Evolutionary conservation across 2,888 invertebrate species (phyloP), one percentile per base, ranked within the genome.

Genomic region (Epinotia brunnichana): DNA sequence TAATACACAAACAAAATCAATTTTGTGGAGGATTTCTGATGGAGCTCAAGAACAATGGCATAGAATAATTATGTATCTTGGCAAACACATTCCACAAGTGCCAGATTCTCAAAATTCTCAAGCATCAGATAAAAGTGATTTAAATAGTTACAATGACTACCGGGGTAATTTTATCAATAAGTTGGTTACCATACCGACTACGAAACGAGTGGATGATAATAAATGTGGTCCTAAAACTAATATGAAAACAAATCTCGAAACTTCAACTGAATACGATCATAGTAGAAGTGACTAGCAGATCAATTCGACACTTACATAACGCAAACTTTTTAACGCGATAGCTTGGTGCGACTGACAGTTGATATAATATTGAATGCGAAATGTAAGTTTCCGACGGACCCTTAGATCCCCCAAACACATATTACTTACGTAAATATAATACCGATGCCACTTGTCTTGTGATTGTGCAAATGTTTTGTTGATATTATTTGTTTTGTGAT

Each of bases 11-110:
- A 56, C 13, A 7, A n/a, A 66, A 66, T 56, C 54, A 3, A n/a
- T 66, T 56, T 66, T 54, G 66, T 41, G 54, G 54, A 24, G 66
- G 41, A 41, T 66, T 56, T 39, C n/a, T 66, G 39, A 66, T 11
- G 21, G 21, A 13, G n/a, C n/a, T 41, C 21, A n/a, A 21, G 39
- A 66, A 39, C 54, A 66, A n/a, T 66, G 66, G 66, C 41, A 41
- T 24, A 66, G 24, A 21, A 21, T 66, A 9, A n/a, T 66, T 19
- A 4, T 41, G 15, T 56, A 66, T 21, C 5, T 39, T 21, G 15
- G 24, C 21, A 56, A 21, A 66, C 21, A 15, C 0, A 17, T n/a
- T 21, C 21, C 5, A 17, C 21, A 21, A 17, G 11, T 41, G 17
- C 10, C 39, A 21, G 5, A n/a, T 19, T 39, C n/a, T 41, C 19